A percentile compares a stretch with the other conserved stretches of the same genome.
Conservation (phyloP, 2,888 invertebrate species). For the Eupeodes luniger region DNA sequence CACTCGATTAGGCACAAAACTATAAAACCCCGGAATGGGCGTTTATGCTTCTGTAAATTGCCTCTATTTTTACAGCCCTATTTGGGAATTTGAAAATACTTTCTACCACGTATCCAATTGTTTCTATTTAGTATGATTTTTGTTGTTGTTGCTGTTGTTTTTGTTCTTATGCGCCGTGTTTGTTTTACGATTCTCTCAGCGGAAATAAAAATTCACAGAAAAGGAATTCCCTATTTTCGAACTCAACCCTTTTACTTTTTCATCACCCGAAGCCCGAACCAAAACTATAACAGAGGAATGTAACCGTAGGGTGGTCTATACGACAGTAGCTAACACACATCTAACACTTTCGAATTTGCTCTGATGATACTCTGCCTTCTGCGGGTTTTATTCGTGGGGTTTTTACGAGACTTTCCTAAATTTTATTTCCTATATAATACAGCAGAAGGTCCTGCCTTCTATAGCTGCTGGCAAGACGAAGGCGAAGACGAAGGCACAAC, state of each 20-base stretch:
- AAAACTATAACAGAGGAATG: slow-evolving; percentile 1
- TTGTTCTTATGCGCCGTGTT: slow-evolving; percentile 20
- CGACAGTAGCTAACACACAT: slow-evolving; percentile 39
- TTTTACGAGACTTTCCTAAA: slow-evolving; percentile 69
- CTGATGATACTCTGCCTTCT: not conserved
- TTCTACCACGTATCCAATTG: slow-evolving; percentile 64
- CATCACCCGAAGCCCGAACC: not conserved
- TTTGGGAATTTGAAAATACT: slow-evolving; percentile 62
- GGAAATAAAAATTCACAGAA: slow-evolving; percentile 52
- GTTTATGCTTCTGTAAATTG: slow-evolving; percentile 71
- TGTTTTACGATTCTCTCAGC: slow-evolving; percentile 60
- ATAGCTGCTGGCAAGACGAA: no score
- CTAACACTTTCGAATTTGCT: slow-evolving; percentile 51
- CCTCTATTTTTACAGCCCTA: slow-evolving; percentile 68
- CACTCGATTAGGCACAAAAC: slow-evolving; percentile 51
- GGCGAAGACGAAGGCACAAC: slow-evolving; percentile 25
- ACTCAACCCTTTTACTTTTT: slow-evolving; percentile 51
- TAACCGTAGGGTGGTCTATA: slow-evolving; percentile 21
- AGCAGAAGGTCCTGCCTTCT: slow-evolving; percentile 63
- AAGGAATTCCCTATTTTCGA: slow-evolving; percentile 33
- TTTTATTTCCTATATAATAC: slow-evolving; percentile 66
- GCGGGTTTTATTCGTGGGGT: slow-evolving; percentile 43
- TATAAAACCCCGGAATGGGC: slow-evolving; percentile 71
- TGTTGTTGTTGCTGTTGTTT: slow-evolving; percentile 11
- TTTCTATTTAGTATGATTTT: slow-evolving; percentile 56